Evolutionary conservation across 2,113 vertebrate genomes (phyloP).

Genomic region (Seriola aureovittata): DNA sequence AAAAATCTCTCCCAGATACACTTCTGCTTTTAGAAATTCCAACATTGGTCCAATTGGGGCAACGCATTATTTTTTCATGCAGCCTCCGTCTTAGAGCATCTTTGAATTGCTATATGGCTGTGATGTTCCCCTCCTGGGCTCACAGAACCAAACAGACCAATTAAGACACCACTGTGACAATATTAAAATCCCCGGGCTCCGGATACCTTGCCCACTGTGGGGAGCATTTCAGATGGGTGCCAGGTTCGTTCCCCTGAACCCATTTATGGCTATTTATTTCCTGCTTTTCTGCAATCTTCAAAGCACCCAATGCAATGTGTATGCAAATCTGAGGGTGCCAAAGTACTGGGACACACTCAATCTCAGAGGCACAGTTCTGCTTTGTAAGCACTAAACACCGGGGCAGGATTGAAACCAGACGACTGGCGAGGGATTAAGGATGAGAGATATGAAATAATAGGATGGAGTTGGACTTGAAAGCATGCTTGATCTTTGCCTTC

Average conservation of each 20-base stretch:
- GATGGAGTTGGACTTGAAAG: conserved; percentile 73
- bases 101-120: conserved; percentile 47
- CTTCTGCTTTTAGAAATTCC: conserved; percentile 35
- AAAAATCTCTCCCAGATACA: conserved; percentile 19
- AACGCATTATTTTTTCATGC: conserved; percentile 43
- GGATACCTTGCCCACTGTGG: conserved; percentile 48
- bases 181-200: conserved; percentile 61
- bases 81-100: conserved; percentile 46
- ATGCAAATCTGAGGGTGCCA: conserved; percentile 77
- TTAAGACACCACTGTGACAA: conserved; percentile 66
- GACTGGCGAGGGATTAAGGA: conserved; percentile 69
- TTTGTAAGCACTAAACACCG: conserved; percentile 79
- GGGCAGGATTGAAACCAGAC: conserved; percentile 69
- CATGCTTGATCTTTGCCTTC: conserved; percentile 75
- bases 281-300: conserved; percentile 70
- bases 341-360: conserved; percentile 71
- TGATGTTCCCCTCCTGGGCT: conserved; percentile 56
- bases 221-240: conserved; percentile 56
- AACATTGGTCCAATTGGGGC: conserved; percentile 42
- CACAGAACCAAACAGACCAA: conserved; percentile 62
- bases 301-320: conserved; percentile 70
- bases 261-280: conserved; percentile 75
- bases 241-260: conserved; percentile 71
- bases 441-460: conserved; percentile 77
- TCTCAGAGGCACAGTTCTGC: conserved; percentile 71